phyloP scores from a whole-genome alignment of 2,797 vertebrate genomes.

The Thripadectes ignobilis region DNA sequence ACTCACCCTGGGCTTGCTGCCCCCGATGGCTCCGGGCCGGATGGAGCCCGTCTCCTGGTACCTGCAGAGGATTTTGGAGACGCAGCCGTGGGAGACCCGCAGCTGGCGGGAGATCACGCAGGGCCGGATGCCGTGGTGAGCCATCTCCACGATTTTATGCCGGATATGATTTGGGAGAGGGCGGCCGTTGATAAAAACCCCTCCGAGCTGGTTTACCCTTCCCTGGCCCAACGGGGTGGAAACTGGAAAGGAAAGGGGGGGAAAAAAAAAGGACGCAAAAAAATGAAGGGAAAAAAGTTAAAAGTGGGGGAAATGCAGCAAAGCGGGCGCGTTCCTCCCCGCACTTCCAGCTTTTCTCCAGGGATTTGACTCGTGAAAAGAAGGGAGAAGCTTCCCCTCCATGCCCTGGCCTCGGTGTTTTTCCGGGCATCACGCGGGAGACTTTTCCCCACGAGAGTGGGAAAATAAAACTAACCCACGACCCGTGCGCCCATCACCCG shows the following conservation, averaged over 20 bases:
- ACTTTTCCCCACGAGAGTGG: neutral
- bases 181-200: constrained; percentile 97
- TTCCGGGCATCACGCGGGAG: neutral
- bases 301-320: neutral
- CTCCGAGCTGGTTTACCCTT: constrained; percentile 96
- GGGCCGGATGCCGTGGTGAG: constrained; percentile 96
- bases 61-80: constrained; percentile 97
- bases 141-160: constrained; percentile 99
- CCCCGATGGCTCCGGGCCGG: constrained; percentile 95
- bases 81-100: constrained; percentile 95
- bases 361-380: neutral
- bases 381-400: neutral
- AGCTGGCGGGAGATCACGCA: constrained; percentile 97
- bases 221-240: constrained; percentile 97
- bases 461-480: neutral
- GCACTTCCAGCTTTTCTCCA: neutral
- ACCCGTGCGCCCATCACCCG: rapidly evolving
- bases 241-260: constrained; percentile 74
- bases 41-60: constrained; percentile 98
- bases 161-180: constrained; percentile 97
- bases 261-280: too few relatives aligned
- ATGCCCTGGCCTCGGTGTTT: neutral
- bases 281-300: neutral
- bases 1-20: constrained; percentile 99
- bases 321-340: neutral